Base-by-base conservation (phyloP, 2,797 vertebrate genomes). In the Decapterus maruadsi region DNA sequence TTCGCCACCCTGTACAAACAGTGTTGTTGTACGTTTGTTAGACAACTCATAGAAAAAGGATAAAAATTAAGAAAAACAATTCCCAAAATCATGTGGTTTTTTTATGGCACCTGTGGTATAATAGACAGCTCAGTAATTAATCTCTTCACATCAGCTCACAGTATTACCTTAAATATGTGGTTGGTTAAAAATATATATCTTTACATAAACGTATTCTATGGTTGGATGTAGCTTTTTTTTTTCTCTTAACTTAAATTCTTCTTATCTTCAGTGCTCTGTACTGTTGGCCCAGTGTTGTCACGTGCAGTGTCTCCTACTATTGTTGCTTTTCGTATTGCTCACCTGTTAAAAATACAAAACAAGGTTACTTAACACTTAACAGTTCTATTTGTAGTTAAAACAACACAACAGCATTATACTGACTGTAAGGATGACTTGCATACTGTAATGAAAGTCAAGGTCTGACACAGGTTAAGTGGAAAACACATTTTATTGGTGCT, bases 81-180 rank as follows among this genome's bases (percentile, higher is more conserved):
- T 92, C 84, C 91, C 68, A 90, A 95, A 91, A 84, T 94, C 89
- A 92, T 91, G 93, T 96, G 91, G n/a, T n/a, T 90, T 96, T 94
- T 84, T 95, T 97, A 98, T 98, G 97, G 97, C 98, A 99, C 97
- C 96, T 96, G 96, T 96, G 97, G 98, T 97, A 96, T 93, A 96
- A 95, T 96, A 96, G 97, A 98, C 95, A 96, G 96, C 95, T 96
- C 95, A 95, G 95, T 96, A 94, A 93, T 96, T 94, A 96, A 96
- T 97, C 95, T 97, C 95, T 95, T 96, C 96, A 96, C 96, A 95
- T 96, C 94, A 95, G 94, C 97, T 99, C 97, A 99, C 97, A 99
- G 97, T 98, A 96, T 97, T 96, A 96, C 96, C 95, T 93, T 97
- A 95, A 96, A 96, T 96, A 96, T 96, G 96, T 95, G 82, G 95